These are phyloP conservation scores for Thripadectes ignobilis DNA, from an alignment of 2,797 vertebrate genomes.

Conservation along the genomic window DNA sequence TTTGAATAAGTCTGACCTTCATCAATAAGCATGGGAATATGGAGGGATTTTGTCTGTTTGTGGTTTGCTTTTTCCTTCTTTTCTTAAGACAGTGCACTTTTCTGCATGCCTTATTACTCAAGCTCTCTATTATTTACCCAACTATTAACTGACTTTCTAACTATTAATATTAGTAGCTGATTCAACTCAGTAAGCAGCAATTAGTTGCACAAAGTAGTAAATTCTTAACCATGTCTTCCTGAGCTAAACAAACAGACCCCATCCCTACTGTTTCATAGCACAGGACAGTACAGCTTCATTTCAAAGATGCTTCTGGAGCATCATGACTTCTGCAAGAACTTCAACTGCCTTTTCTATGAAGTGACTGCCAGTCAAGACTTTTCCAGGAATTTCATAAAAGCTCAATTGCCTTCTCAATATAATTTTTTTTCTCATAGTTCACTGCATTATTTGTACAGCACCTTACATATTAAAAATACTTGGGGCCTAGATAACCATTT, in stretches of 20 bases:
- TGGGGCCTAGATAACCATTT: background rate
- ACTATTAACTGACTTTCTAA: background rate
- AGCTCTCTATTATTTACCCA: background rate
- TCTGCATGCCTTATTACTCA: background rate
- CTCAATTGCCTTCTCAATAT: background rate
- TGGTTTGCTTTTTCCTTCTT: background rate
- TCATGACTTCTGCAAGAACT: background rate
- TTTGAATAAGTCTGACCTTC: background rate
- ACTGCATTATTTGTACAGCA: background rate
- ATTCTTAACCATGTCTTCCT: background rate
- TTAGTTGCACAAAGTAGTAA: background rate
- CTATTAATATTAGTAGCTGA: background rate
- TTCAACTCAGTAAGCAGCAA: background rate
- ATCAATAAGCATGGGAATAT: background rate
- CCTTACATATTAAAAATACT: background rate
- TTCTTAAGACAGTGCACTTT: background rate
- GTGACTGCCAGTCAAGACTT: background rate
- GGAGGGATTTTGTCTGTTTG: background rate
- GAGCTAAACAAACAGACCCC: background rate
- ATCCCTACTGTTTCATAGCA: background rate
- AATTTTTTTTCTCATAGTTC: background rate
- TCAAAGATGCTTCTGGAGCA: background rate
- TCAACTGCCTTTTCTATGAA: too few species aligned
- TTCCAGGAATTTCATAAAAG: background rate
- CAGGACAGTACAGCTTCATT: rapidly evolving